These are phyloP conservation scores for Rhynchomys soricoides DNA, from an alignment of 2,113 vertebrate genomes.

Conservation along the genomic window DNA sequence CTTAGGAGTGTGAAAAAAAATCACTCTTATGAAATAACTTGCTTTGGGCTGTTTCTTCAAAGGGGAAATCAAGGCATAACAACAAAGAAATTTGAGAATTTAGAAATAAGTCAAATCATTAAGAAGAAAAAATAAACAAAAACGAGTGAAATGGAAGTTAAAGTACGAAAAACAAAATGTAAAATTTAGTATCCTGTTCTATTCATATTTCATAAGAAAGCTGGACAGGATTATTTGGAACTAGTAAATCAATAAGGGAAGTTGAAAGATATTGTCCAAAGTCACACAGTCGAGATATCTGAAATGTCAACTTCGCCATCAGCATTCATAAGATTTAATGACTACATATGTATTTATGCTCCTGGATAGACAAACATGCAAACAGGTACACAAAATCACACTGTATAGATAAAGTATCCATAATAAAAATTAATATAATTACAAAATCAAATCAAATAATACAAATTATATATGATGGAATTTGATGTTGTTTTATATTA, in stretches of 20 bases:
- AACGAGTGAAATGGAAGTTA: fast-evolving
- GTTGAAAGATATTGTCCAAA: background rate
- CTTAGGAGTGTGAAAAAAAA: background rate
- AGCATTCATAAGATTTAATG: background rate
- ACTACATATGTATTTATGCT: background rate
- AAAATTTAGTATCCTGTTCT: background rate
- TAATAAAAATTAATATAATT: background rate
- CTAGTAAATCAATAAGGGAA: background rate
- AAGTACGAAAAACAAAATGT: background rate
- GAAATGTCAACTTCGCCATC: background rate
- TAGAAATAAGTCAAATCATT: slow-evolving; percentile 13
- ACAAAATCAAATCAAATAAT: background rate
- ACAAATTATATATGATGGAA: background rate
- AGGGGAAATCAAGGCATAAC: background rate
- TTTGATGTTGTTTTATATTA: background rate
- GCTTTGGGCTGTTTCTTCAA: background rate
- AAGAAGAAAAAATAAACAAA: background rate
- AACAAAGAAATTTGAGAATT: background rate
- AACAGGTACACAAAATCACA: background rate
- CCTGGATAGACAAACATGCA: background rate
- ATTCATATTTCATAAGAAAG: background rate
- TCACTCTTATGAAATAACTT: background rate
- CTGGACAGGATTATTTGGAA: background rate
- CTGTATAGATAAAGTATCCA: background rate
- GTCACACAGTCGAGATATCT: background rate